phyloP scores from a whole-genome alignment of 2,113 vertebrate species.

The Hippocampus mohnikei region DNA sequence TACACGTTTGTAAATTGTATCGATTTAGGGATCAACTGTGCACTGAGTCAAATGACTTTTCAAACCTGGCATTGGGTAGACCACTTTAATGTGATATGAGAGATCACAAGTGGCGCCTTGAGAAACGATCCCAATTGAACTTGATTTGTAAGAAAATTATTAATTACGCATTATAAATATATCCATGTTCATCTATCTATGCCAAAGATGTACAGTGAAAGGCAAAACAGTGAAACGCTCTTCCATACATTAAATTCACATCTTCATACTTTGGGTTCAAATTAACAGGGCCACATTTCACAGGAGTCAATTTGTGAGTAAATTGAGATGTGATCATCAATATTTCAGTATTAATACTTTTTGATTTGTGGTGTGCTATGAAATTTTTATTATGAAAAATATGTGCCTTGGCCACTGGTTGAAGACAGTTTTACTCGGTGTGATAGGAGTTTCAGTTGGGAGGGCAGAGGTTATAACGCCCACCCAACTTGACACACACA shows the following conservation, averaged over 20 bases:
- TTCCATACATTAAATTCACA: background rate
- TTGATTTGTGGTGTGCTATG: background rate
- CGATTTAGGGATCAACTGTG: slow-evolving; percentile 4
- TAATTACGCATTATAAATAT: background rate
- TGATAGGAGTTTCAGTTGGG: no score
- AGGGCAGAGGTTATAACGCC: no score
- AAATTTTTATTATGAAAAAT: background rate
- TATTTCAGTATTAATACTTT: background rate
- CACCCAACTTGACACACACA: no score
- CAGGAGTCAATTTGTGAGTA: background rate
- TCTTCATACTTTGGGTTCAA: background rate
- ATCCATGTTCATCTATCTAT: background rate
- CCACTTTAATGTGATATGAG: background rate
- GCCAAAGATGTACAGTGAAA: background rate
- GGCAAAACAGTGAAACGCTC: background rate
- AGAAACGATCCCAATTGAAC: background rate
- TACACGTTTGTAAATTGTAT: background rate
- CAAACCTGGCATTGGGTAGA: background rate
- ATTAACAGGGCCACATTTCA: background rate
- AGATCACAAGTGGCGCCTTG: background rate
- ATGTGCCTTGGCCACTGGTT: background rate
- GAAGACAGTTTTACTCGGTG: no score
- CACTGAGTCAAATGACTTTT: background rate
- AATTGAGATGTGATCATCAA: background rate
- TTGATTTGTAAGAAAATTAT: background rate